Evolutionary conservation across 2,888 invertebrate genomes (phyloP).

Genomic region (Athalia circularis): DNA sequence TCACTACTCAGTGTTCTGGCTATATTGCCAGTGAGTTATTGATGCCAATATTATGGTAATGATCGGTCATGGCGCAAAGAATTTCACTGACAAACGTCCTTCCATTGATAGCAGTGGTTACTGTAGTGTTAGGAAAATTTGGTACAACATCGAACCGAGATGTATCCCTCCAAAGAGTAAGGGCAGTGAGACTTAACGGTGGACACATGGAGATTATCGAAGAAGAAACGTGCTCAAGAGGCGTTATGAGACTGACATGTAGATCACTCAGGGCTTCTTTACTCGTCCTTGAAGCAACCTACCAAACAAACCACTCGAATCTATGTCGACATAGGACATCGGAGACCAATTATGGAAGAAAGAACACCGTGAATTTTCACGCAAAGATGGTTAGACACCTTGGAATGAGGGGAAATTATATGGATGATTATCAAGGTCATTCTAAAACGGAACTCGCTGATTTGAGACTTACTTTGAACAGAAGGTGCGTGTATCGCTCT

Average conservation of each 20-base stretch:
- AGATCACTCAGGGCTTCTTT: conserved; percentile 67
- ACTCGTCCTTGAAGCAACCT: conserved; percentile 68
- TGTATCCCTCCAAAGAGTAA: conserved; percentile 57
- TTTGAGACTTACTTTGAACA: conserved; percentile 66
- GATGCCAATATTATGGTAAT: too few species aligned
- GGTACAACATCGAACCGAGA: conserved; percentile 50
- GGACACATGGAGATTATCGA: conserved; percentile 69
- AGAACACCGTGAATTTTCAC: background rate
- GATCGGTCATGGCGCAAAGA: too few species aligned
- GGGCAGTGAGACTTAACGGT: conserved; percentile 57
- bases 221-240: conserved; percentile 67
- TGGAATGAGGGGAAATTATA: conserved; percentile 62
- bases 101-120: background rate
- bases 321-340: conserved; percentile 54
- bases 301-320: conserved; percentile 59
- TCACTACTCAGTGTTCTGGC: background rate
- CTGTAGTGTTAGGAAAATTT: conserved; percentile 52
- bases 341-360: background rate
- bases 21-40: background rate
- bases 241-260: conserved; percentile 65
- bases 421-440: conserved; percentile 58
- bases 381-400: conserved; percentile 17
- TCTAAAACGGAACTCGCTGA: conserved; percentile 58
- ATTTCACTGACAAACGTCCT: too few species aligned
- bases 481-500: conserved; percentile 60